Evolutionary conservation across 2,113 vertebrate genomes (phyloP).

Genomic region (Agelaius tricolor): DNA sequence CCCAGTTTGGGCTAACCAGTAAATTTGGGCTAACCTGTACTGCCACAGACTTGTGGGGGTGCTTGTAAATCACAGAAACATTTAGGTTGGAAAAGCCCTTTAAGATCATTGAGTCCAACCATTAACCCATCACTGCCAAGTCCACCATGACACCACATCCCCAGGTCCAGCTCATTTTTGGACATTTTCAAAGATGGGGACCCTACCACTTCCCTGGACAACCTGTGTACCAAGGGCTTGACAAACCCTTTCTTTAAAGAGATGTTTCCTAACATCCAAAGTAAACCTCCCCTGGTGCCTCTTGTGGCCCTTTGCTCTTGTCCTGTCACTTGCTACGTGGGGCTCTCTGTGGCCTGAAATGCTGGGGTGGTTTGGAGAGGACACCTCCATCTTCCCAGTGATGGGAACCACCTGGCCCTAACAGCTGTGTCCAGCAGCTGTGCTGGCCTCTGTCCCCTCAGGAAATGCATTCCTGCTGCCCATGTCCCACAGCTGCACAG

Average conservation of each 20-base stretch:
- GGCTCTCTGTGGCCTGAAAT: not conserved
- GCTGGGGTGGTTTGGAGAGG: not conserved
- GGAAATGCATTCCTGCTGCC: not conserved
- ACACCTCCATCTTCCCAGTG: not conserved
- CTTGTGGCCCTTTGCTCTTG: not conserved
- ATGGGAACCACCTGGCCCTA: fast-evolving
- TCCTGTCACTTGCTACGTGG: not conserved
- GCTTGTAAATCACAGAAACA: not conserved
- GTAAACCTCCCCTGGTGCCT: not conserved
- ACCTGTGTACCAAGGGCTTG: not conserved
- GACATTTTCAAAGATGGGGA: not conserved
- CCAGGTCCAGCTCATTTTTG: no score
- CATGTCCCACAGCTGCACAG: not conserved
- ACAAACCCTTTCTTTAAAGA: not conserved
- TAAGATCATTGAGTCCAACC: not conserved
- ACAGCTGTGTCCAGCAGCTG: constrained; percentile 13
- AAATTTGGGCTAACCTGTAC: not conserved
- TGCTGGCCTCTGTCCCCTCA: not conserved
- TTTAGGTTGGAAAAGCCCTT: not conserved
- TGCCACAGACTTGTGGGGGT: not conserved
- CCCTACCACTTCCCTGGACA: not conserved
- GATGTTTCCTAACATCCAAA: not conserved
- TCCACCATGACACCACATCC: no score
- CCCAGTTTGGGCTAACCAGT: not conserved
- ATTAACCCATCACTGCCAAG: not conserved